phyloP scores from a whole-genome alignment of 1,140 invertebrate genomes.

The Drosophila subpulchrella region DNA sequence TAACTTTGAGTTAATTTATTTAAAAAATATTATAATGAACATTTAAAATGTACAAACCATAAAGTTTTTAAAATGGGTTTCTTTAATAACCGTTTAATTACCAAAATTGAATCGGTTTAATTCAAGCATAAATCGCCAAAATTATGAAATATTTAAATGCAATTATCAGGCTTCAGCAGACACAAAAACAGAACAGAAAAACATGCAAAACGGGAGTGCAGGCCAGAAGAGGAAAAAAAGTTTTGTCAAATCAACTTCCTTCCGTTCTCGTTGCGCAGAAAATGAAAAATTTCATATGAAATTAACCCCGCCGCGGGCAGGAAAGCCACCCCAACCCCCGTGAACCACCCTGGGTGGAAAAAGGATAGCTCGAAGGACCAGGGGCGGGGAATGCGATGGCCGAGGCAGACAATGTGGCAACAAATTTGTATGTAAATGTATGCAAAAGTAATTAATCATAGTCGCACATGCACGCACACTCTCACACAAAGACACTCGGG shows the following conservation, averaged over 20 bases:
- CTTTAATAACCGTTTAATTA: neutral
- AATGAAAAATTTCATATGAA: constrained; percentile 81
- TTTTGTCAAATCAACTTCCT: constrained; percentile 81
- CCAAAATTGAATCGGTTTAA: neutral
- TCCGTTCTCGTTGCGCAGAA: constrained; percentile 71
- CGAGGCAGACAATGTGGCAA: constrained; percentile 81
- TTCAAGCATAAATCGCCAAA: neutral
- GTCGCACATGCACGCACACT: constrained; percentile 77
- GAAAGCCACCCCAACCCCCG: constrained; percentile 45
- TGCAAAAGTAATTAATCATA: constrained; percentile 84
- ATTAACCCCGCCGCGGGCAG: constrained; percentile 69
- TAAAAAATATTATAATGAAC: too few species aligned
- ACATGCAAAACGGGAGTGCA: constrained; percentile 1
- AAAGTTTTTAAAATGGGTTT: neutral
- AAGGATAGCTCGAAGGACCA: constrained; percentile 3
- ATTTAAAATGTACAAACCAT: too few species aligned
- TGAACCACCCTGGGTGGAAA: constrained; percentile 35
- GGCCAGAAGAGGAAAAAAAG: constrained; percentile 45
- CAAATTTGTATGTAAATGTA: constrained; percentile 84
- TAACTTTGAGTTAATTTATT: too few species aligned
- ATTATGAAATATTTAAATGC: constrained; percentile 72
- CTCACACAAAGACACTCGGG: constrained; percentile 36
- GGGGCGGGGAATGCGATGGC: constrained; percentile 41
- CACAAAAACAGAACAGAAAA: constrained; percentile 1
- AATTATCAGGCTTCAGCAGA: constrained; percentile 50